Percentiles rank a stretch among this genome's conserved stretches.
phyloP scores from a whole-genome alignment of 37 sponge, comb jelly and placozoan genomes.

The Theonella swinhoei region DNA sequence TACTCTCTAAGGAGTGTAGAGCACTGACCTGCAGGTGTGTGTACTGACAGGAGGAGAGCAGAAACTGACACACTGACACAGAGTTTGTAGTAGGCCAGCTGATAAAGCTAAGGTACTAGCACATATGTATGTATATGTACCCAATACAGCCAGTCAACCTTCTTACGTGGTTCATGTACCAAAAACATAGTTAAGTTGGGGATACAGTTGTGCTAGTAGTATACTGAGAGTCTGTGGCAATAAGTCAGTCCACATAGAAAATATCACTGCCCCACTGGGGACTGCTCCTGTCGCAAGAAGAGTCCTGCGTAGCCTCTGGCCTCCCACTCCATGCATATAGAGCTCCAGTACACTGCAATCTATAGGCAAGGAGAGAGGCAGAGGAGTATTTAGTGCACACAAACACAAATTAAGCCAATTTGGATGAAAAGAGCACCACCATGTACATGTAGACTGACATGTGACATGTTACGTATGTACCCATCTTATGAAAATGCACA shows the following conservation, averaged over 20 bases:
- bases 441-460: no score
- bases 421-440: no score
- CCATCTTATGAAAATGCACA: no score
- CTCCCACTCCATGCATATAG: slow-evolving; percentile 31
- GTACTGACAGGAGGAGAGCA: slow-evolving; percentile 47
- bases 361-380: neutral
- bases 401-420: no score
- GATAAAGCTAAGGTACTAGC: neutral
- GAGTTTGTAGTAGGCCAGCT: slow-evolving; percentile 39
- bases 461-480: no score
- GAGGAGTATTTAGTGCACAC: neutral
- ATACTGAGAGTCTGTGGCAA: slow-evolving; percentile 27
- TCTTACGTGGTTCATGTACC: no score
- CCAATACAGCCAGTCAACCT: neutral
- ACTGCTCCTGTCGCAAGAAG: slow-evolving; percentile 7
- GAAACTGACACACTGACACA: slow-evolving; percentile 27
- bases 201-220: slow-evolving; percentile 50
- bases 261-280: neutral
- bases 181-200: neutral
- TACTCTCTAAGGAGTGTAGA: neutral
- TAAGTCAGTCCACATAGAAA: slow-evolving; percentile 4
- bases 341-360: slow-evolving; percentile 24
- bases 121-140: neutral
- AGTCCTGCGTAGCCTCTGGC: neutral
- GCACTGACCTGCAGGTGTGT: slow-evolving; percentile 39